Evolutionary conservation across 2,888 invertebrate species (phyloP).

Genomic region (Drosophila sordidapex): DNA sequence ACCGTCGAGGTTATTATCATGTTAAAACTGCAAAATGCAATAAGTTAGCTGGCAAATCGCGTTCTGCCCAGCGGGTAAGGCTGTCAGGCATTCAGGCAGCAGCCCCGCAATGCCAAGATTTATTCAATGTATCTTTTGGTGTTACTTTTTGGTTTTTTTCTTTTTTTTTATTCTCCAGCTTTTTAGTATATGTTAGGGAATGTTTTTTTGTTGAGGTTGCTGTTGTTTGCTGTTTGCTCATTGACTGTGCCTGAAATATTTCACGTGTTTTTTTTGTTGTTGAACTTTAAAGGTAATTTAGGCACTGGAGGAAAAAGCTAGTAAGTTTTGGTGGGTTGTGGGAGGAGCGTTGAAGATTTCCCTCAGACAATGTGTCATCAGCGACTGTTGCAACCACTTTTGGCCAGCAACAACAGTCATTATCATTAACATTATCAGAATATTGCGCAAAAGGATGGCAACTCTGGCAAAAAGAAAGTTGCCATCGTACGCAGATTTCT

Average conservation of each 20-base stretch:
- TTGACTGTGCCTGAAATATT: conserved; percentile 32
- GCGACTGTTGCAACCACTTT: conserved; percentile 37
- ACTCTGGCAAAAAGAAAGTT: conserved; percentile 27
- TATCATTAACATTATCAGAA: conserved; percentile 64
- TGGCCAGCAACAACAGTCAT: conserved; percentile 46
- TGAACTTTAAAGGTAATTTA: conserved; percentile 14
- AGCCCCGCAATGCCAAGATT: conserved; percentile 66
- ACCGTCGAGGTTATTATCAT: conserved; percentile 66
- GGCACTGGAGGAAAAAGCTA: background rate
- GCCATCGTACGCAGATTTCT: background rate
- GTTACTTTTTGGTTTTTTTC: conserved; percentile 14
- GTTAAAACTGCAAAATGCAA: conserved; percentile 70
- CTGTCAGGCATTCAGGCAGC: conserved; percentile 6
- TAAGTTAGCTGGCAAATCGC: conserved; percentile 67
- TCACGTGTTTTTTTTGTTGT: background rate
- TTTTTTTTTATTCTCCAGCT: background rate
- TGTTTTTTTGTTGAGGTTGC: background rate
- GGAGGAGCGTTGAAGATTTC: background rate
- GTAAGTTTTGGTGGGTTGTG: background rate
- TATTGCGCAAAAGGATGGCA: conserved; percentile 23
- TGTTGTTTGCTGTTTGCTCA: conserved; percentile 16
- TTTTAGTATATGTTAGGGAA: background rate
- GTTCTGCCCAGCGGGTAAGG: conserved; percentile 46
- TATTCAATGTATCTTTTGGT: conserved; percentile 54
- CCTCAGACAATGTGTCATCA: conserved; percentile 54